These are phyloP conservation scores for Dolomedes plantarius DNA, from an alignment of 2,888 invertebrate species.

Conservation along the genomic window DNA sequence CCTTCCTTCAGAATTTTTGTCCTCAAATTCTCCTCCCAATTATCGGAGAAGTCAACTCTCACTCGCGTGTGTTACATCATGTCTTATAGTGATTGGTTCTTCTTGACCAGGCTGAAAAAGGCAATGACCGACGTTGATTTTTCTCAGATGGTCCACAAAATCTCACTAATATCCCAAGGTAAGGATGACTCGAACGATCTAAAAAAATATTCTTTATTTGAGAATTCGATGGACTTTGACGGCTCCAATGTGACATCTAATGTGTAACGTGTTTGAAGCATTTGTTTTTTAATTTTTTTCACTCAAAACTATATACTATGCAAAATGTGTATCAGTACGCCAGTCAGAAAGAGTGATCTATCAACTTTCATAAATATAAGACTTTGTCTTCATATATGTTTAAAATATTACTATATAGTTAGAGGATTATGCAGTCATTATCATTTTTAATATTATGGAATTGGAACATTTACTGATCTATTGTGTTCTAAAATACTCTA, in stretches of 20 bases:
- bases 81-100: slow-evolving; percentile 48
- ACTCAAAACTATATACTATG: no score
- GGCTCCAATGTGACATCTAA: slow-evolving; percentile 30
- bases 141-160: slow-evolving; percentile 48
- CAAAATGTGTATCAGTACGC: no score
- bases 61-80: slow-evolving; percentile 21
- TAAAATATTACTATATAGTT: no score
- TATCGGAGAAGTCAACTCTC: slow-evolving; percentile 9
- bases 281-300: no score
- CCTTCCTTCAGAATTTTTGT: not conserved
- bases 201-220: slow-evolving; percentile 1
- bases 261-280: no score
- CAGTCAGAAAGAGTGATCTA: no score
- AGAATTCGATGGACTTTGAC: slow-evolving; percentile 21
- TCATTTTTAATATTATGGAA: no score
- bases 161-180: slow-evolving; percentile 8
- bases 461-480: no score
- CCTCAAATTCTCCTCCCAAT: not conserved
- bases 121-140: slow-evolving; percentile 46
- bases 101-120: slow-evolving; percentile 35
- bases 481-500: no score
- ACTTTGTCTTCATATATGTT: no score
- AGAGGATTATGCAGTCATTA: no score
- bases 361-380: no score
- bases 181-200: slow-evolving; percentile 8